Evolutionary conservation across 2,888 invertebrate genomes (phyloP).

Genomic region (Agrochola circellaris): DNA sequence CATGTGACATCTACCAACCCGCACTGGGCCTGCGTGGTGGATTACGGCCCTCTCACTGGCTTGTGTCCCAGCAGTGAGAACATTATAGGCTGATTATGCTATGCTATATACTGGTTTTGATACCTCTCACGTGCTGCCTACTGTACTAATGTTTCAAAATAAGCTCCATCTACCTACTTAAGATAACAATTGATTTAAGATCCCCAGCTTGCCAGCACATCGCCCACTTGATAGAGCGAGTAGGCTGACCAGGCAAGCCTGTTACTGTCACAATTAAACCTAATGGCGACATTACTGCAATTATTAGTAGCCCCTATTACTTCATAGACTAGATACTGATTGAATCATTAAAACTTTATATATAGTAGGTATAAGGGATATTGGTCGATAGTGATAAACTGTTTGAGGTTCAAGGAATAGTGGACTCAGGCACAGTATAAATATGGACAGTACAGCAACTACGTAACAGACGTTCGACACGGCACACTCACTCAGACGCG

Average conservation of each 20-base stretch:
- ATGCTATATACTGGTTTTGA: not conserved
- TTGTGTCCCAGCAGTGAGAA: no score
- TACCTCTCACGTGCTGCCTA: no score
- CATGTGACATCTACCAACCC: no score
- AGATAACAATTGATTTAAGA: not conserved
- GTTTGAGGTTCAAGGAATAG: not conserved
- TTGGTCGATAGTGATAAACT: not conserved
- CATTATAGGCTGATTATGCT: no score
- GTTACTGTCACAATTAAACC: conserved; percentile 22
- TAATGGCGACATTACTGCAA: conserved; percentile 20
- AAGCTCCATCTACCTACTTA: not conserved
- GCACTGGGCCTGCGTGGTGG: no score
- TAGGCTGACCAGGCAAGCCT: not conserved
- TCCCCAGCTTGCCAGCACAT: not conserved
- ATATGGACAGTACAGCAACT: no score
- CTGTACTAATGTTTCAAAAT: not conserved
- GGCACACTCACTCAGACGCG: no score
- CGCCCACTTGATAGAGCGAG: conserved; percentile 9
- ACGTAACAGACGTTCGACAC: no score
- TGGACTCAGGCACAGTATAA: no score
- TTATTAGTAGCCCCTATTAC: conserved; percentile 17
- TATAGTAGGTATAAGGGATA: not conserved
- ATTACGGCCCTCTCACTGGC: no score
- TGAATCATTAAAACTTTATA: conserved; percentile 17
- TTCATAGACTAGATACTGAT: conserved; percentile 11